phyloP scores from a whole-genome alignment of 2,888 invertebrate species.

The Cantharis rustica region DNA sequence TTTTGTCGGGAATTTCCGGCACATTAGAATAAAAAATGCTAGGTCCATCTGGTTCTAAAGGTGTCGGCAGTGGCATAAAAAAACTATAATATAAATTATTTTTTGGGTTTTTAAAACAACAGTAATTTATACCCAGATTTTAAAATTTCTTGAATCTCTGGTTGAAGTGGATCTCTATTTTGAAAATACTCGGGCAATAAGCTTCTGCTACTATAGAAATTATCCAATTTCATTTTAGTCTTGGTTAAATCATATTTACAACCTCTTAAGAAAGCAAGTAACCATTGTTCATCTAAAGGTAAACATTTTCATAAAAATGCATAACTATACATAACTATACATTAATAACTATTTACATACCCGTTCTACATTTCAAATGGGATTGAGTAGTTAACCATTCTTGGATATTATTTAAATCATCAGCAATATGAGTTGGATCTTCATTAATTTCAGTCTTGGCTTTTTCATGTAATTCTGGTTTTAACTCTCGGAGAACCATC shows the following conservation, averaged over 20 bases:
- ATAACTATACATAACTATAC: neutral
- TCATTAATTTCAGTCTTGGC: conserved; percentile 62
- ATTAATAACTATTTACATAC: conserved; percentile 47
- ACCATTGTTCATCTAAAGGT: conserved; percentile 59
- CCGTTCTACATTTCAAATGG: conserved; percentile 62
- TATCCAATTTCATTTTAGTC: conserved; percentile 62
- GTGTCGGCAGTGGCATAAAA: neutral
- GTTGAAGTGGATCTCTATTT: conserved; percentile 55
- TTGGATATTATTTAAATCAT: conserved; percentile 59
- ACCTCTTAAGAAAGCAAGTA: conserved; percentile 60
- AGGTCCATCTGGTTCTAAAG: neutral
- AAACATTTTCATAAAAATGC: neutral
- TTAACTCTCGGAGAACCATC: conserved; percentile 20
- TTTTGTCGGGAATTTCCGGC: neutral
- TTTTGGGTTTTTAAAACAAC: neutral
- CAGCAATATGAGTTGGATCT: conserved; percentile 56
- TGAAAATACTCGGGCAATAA: conserved; percentile 64
- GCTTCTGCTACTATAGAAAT: conserved; percentile 63
- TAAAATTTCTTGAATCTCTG: conserved; percentile 45
- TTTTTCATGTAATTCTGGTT: conserved; percentile 58
- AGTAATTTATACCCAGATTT: conserved; percentile 52
- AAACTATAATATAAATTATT: neutral
- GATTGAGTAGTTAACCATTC: conserved; percentile 64
- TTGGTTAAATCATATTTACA: conserved; percentile 62
- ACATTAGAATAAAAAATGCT: neutral